These are phyloP conservation scores for Platycnemis pennipes DNA, from an alignment of 2,888 invertebrate species.

Conservation along the genomic window DNA sequence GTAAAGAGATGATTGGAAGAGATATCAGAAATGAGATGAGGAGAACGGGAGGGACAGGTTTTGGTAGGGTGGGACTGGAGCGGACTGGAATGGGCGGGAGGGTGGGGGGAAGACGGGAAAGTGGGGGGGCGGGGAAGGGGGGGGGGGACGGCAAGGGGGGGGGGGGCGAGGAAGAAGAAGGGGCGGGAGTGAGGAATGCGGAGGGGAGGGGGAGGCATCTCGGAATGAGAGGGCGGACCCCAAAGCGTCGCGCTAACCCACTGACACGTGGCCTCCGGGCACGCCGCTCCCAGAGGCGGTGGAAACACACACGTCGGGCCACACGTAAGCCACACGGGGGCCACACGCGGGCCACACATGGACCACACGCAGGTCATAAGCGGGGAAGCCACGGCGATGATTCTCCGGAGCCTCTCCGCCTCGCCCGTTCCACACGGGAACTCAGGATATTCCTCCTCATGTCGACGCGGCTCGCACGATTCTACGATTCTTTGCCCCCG, in stretches of 20 bases:
- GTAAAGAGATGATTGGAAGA: not conserved
- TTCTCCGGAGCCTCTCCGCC: not conserved
- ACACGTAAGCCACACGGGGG: not conserved
- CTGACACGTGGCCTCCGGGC: constrained; percentile 7
- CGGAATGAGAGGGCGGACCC: constrained; percentile 34
- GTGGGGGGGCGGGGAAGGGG: not conserved
- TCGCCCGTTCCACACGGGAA: not conserved
- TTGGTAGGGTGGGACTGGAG: not conserved
- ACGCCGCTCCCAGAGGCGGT: not conserved
- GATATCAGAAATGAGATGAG: not conserved
- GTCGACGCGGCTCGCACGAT: not conserved
- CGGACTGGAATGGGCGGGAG: not conserved
- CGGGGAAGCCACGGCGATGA: too few relatives aligned
- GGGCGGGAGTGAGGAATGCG: not conserved
- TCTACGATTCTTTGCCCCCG: not conserved
- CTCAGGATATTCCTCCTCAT: not conserved
- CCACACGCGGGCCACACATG: not conserved
- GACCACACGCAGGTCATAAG: not conserved
- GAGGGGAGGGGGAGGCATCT: not conserved
- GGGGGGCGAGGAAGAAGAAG: not conserved
- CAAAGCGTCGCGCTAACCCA: constrained; percentile 33
- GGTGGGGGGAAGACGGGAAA: not conserved
- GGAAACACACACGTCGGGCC: not conserved
- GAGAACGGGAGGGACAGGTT: not conserved
- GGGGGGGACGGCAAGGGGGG: not conserved